Base-by-base conservation (phyloP, 2,888 invertebrate genomes). In the Gerris lacustris region DNA sequence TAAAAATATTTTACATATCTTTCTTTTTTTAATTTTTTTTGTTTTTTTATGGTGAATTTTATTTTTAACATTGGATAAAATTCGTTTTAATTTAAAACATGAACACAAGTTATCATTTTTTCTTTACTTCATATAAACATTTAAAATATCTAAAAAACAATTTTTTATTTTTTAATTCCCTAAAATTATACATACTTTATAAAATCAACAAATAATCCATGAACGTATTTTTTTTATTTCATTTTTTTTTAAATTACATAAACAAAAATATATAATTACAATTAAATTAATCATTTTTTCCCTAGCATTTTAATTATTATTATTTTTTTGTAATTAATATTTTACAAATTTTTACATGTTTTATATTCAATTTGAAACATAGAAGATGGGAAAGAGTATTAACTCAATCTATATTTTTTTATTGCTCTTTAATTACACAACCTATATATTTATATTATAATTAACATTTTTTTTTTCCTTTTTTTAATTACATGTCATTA, bases 391-490 rank as follows among this genome's bases (percentile, higher is more conserved):
- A 31, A 31, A 31, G 31, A 31, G 31, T 31, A 45, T 67, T 71
- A 62, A 17, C 47, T 67, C 63, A 18, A 17, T n/a, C n/a, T 66
- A 66, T 18, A 17, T 67, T 70, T 72, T 72, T 72, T 67, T 73
- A 73, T 73, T 73, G 73, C 73, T 73, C 70, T 73, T 43, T 67
- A 62, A 69, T 67, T 73, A 72, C 73, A 73, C 73, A 73, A 73
- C 73, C 73, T 71, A 73, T 73, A 64, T 69, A 72, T 31, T 71
- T 70, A 71, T 66, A 68, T 71, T 69, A 68, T 70, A 70, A 62
- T n/a, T 15, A 62, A 62, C 69, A 71, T 71, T 66, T 69, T 68
- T 31, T 11, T 17, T 63, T 72, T 72, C 73, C 31, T 31, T 31
- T 31, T 31, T 31, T 31, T 31, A 31, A 31, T 31, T 31, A 31